phyloP scores from a whole-genome alignment of 2,797 vertebrate species.

The Hirundo rustica region DNA sequence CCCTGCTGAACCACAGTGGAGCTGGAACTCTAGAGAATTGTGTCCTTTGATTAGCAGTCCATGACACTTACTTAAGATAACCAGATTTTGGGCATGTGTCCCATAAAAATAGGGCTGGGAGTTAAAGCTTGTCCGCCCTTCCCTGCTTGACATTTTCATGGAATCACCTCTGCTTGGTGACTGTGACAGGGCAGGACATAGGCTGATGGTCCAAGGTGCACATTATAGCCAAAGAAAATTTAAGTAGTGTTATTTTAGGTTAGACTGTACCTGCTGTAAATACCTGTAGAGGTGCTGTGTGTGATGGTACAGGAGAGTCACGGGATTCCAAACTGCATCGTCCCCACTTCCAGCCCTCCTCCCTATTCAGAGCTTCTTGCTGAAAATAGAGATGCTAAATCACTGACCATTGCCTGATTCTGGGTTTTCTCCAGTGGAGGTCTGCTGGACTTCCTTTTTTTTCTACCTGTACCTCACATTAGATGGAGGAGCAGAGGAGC shows the following conservation, averaged over 20 bases:
- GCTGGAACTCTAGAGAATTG: neutral
- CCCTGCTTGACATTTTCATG: conserved; percentile 55
- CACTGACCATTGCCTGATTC: neutral
- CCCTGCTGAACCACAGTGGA: neutral
- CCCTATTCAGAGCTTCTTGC: neutral
- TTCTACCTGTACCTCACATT: neutral
- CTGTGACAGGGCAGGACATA: conserved; percentile 5
- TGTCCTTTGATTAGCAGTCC: conserved; percentile 46
- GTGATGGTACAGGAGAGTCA: neutral
- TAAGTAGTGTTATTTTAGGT: neutral
- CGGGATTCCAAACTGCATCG: neutral
- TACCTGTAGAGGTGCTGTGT: neutral
- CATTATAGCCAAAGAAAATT: neutral
- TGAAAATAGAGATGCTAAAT: neutral
- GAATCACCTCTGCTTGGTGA: conserved; percentile 40
- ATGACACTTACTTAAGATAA: conserved; percentile 63
- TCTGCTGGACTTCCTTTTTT: neutral
- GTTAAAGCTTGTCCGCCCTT: conserved; percentile 56
- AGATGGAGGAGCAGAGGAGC: neutral
- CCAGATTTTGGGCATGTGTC: conserved; percentile 62
- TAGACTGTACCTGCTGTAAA: neutral
- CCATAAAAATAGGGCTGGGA: conserved; percentile 58
- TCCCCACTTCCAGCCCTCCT: neutral
- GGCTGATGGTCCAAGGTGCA: neutral
- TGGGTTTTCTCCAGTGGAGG: neutral